phyloP scores from a whole-genome alignment of 2,797 vertebrate genomes.

The Lutjanus argentimaculatus region DNA sequence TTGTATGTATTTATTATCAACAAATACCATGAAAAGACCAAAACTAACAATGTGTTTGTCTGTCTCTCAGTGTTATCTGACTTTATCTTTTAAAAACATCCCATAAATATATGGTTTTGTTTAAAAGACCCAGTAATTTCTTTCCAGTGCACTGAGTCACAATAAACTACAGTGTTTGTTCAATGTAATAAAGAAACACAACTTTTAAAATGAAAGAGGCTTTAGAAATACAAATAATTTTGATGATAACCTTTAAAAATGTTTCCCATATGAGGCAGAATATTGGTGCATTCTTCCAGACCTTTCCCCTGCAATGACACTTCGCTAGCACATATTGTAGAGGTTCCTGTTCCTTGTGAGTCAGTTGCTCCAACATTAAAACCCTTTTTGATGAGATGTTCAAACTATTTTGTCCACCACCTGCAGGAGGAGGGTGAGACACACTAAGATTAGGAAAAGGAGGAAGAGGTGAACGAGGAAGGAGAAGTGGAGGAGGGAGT shows the following conservation, averaged over 20 bases:
- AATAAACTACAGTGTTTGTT: no score
- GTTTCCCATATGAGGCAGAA: no score
- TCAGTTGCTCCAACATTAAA: neutral
- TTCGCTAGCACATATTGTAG: neutral
- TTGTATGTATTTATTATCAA: neutral
- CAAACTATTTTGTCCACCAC: conserved; percentile 9
- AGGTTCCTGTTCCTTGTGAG: neutral
- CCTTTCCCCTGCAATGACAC: neutral
- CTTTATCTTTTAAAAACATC: neutral
- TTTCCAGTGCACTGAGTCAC: no score
- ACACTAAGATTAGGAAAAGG: neutral
- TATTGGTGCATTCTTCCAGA: neutral
- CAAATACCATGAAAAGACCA: neutral
- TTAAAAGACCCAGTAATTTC: neutral
- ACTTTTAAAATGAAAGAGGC: no score
- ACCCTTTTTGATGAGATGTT: neutral
- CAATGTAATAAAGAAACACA: no score
- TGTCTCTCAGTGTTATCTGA: no score
- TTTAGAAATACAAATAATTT: no score
- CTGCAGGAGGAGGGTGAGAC: conserved; percentile 1
- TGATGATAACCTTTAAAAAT: no score
- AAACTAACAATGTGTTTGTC: neutral
- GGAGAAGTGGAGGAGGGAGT: conserved; percentile 5
- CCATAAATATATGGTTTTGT: neutral
- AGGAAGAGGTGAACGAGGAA: conserved; percentile 26